These are phyloP conservation scores for Diadromus collaris DNA, from an alignment of 2,888 invertebrate species.

Conservation along the genomic window DNA sequence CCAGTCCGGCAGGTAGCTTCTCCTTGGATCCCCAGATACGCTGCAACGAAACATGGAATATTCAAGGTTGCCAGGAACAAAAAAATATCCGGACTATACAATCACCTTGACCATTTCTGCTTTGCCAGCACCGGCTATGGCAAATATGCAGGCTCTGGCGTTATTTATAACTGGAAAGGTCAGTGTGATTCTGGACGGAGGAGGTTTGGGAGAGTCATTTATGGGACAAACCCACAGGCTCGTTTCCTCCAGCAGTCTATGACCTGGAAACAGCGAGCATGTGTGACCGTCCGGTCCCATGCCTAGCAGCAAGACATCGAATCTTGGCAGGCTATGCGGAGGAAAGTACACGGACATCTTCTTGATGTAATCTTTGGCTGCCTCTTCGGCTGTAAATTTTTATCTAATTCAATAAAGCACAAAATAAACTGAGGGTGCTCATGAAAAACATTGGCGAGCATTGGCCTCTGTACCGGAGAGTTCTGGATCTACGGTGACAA, in stretches of 20 bases:
- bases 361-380: conserved; percentile 88
- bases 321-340: conserved; percentile 84
- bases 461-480: conserved; percentile 83
- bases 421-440: not conserved
- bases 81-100: conserved; percentile 11
- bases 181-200: conserved; percentile 93
- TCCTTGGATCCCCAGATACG: conserved; percentile 89
- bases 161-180: conserved; percentile 95
- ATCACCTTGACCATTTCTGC: conserved; percentile 93
- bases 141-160: conserved; percentile 91
- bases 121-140: conserved; percentile 92
- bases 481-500: conserved; percentile 89
- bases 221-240: conserved; percentile 90
- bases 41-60: conserved; percentile 81
- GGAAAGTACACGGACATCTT: conserved; percentile 85
- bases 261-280: conserved; percentile 96
- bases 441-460: conserved; percentile 7
- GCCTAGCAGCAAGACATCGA: conserved; percentile 95
- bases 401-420: not conserved
- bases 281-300: conserved; percentile 99
- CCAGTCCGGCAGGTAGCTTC: conserved; percentile 88
- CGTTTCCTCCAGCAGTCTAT: conserved; percentile 85
- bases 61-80: not conserved
- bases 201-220: conserved; percentile 97
- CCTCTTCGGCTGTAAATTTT: conserved; percentile 84